These are phyloP conservation scores for Protobothrops flavoviridis DNA, from an alignment of 2,113 vertebrate species.

Conservation along the genomic window DNA sequence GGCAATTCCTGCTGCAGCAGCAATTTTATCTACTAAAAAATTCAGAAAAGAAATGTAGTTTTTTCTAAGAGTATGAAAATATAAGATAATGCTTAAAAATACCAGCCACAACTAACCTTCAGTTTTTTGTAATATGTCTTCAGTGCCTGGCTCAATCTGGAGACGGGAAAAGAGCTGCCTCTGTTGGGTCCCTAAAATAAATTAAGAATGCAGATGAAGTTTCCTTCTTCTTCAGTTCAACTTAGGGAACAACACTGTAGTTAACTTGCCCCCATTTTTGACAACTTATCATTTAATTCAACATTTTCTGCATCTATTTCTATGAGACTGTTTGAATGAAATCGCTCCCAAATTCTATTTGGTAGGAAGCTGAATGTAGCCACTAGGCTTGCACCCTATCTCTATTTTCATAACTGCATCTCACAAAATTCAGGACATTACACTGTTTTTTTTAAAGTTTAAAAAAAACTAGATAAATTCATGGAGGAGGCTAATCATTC, in stretches of 20 bases:
- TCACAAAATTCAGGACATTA: not conserved
- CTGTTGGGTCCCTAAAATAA: slow-evolving; percentile 65
- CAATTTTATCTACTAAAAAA: not conserved
- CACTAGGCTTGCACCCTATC: too few species aligned
- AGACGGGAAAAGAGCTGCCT: slow-evolving; percentile 80
- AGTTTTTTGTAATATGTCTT: slow-evolving; percentile 66
- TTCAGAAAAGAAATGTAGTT: not conserved
- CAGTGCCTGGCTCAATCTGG: slow-evolving; percentile 74
- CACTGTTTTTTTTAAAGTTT: not conserved
- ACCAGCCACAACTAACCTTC: slow-evolving; percentile 61
- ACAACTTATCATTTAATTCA: not conserved
- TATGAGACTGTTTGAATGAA: not conserved
- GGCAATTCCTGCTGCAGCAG: not conserved
- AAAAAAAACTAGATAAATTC: not conserved
- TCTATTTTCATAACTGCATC: not conserved
- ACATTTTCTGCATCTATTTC: not conserved
- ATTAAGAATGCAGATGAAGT: slow-evolving; percentile 2
- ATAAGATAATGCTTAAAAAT: not conserved
- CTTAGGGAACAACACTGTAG: not conserved
- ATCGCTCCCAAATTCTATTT: not conserved
- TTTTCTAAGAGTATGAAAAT: not conserved
- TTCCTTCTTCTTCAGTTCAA: not conserved
- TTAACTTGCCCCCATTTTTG: not conserved
- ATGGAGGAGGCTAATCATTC: not conserved
- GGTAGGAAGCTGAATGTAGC: not conserved